phyloP scores from a whole-genome alignment of 2,888 invertebrate genomes.

The Noctua comes region DNA sequence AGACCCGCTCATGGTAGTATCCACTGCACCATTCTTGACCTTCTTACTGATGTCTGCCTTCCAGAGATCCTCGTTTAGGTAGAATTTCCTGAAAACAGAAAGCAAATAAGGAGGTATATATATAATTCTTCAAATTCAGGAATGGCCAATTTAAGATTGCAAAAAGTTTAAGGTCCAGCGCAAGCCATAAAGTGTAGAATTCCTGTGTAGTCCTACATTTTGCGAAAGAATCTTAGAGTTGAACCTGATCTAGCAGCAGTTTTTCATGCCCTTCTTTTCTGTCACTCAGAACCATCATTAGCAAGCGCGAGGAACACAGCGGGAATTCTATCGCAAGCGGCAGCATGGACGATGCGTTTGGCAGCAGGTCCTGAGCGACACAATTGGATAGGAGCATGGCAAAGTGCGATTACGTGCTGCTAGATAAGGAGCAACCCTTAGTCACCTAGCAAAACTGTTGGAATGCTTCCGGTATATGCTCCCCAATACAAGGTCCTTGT shows the following conservation, averaged over 20 bases:
- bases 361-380: too few species aligned
- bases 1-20: slow-evolving; percentile 87
- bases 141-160: not conserved
- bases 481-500: not conserved
- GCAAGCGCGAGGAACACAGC: too few species aligned
- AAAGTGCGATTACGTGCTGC: too few species aligned
- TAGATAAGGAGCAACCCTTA: too few species aligned
- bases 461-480: too few species aligned
- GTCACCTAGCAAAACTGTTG: too few species aligned
- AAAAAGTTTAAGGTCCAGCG: not conserved
- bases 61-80: slow-evolving; percentile 90
- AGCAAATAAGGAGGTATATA: not conserved
- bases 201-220: not conserved
- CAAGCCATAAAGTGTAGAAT: not conserved
- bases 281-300: not conserved
- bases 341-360: too few species aligned
- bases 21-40: slow-evolving; percentile 73
- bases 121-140: not conserved
- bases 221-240: not conserved
- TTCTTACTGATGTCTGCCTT: slow-evolving; percentile 89
- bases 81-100: slow-evolving; percentile 85
- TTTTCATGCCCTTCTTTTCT: not conserved
- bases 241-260: not conserved
- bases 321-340: too few species aligned
- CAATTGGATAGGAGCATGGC: too few species aligned